Percentiles rank a stretch among this genome's conserved stretches.
These are phyloP conservation scores for Margarornis squamiger DNA, from an alignment of 2,797 vertebrate species.

Conservation along the genomic window DNA sequence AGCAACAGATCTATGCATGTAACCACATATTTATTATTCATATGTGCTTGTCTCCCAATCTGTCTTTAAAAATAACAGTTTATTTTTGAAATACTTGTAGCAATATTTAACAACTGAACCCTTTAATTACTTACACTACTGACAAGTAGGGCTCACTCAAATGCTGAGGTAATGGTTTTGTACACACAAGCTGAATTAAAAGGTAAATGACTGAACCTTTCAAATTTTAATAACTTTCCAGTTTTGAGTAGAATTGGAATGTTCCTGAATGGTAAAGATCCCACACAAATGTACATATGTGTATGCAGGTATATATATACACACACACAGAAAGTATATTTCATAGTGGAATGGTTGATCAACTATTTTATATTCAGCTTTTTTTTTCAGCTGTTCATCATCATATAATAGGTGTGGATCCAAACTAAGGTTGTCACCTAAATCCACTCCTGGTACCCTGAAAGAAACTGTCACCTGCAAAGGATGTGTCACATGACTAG, in stretches of 20 bases:
- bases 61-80: slow-evolving; percentile 60
- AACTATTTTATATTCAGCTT: background rate
- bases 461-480: background rate
- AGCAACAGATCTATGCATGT: background rate
- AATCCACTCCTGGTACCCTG: background rate
- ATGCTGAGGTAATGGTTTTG: slow-evolving; percentile 27
- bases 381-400: background rate
- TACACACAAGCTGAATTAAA: slow-evolving; percentile 39
- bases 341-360: background rate
- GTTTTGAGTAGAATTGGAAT: background rate
- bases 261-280: background rate
- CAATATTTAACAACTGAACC: slow-evolving; percentile 70
- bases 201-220: slow-evolving; percentile 18
- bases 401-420: background rate
- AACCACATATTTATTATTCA: slow-evolving; percentile 52
- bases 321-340: background rate
- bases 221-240: background rate
- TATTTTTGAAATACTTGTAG: slow-evolving; percentile 52
- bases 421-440: background rate
- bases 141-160: slow-evolving; percentile 32
- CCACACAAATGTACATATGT: background rate
- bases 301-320: background rate
- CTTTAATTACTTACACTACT: slow-evolving; percentile 67
- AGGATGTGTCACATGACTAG: background rate
- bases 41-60: slow-evolving; percentile 26